Conservation (phyloP, 2,113 vertebrate genomes). For the Atrichornis clamosus region DNA sequence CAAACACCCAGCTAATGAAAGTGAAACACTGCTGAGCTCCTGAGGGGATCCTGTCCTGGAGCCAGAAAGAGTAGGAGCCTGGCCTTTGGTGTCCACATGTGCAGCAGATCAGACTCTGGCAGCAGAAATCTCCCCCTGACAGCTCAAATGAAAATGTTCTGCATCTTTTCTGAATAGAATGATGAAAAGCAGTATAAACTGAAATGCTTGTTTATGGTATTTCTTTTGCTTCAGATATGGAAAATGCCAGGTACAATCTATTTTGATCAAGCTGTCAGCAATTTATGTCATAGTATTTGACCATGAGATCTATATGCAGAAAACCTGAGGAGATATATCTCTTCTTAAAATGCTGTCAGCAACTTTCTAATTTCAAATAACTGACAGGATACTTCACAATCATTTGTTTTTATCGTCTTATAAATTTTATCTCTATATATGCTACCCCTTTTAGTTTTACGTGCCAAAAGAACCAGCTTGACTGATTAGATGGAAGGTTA, state of each 20-base stretch:
- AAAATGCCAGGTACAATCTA: not conserved
- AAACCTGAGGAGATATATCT: not conserved
- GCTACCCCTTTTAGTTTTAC: not conserved
- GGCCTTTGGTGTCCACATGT: not conserved
- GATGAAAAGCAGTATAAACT: not conserved
- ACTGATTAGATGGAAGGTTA: not conserved
- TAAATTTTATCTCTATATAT: not conserved
- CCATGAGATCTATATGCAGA: not conserved
- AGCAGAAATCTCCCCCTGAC: not conserved
- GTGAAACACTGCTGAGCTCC: not conserved
- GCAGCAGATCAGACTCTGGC: not conserved
- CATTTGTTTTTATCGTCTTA: not conserved
- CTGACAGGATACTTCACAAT: not conserved
- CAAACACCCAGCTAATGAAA: not conserved
- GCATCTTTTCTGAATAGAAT: not conserved
- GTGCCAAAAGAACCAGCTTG: not conserved
- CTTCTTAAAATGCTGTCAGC: not conserved
- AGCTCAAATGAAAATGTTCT: not conserved
- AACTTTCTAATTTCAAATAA: slow-evolving; percentile 3
- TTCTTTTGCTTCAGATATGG: not conserved
- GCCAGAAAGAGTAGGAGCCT: not conserved
- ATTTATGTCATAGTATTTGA: not conserved
- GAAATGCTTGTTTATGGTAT: not conserved
- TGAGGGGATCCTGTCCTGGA: not conserved
- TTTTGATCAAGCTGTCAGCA: not conserved